phyloP scores from a whole-genome alignment of 1,140 invertebrate genomes.

The Gonioctena quinquepunctata region DNA sequence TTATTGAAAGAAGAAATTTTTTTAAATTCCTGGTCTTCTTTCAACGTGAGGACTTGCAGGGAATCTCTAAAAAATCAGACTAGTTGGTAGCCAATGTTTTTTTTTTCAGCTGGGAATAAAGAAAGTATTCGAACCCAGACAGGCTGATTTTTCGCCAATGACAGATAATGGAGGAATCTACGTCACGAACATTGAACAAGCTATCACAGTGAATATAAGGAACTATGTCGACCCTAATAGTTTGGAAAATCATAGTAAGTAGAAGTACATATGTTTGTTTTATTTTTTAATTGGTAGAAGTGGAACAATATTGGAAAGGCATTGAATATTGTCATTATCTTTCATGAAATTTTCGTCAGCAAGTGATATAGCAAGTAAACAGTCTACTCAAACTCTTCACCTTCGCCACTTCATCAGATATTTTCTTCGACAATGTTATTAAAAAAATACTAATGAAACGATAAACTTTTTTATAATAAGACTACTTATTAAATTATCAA shows the following conservation, averaged over 20 bases:
- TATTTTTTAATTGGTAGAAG: too few relatives aligned
- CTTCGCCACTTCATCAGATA: too few relatives aligned
- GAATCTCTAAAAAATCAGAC: neutral
- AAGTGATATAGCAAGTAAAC: too few relatives aligned
- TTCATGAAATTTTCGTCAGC: too few relatives aligned
- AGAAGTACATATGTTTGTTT: too few relatives aligned
- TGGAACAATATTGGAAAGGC: too few relatives aligned
- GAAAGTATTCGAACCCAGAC: slow-evolving; percentile 76
- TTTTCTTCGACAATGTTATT: too few relatives aligned
- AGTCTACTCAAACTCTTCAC: too few relatives aligned
- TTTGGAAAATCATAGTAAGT: slow-evolving; percentile 62
- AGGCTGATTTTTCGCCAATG: slow-evolving; percentile 76
- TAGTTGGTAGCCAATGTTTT: neutral
- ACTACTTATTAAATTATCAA: too few relatives aligned
- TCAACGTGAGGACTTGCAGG: neutral
- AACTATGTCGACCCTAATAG: slow-evolving; percentile 67
- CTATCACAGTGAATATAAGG: slow-evolving; percentile 76
- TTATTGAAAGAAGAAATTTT: neutral
- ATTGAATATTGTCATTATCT: too few relatives aligned
- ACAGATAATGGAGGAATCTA: slow-evolving; percentile 73
- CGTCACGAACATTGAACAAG: slow-evolving; percentile 80
- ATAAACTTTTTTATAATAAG: too few relatives aligned
- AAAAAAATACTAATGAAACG: too few relatives aligned
- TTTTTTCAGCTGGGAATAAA: slow-evolving; percentile 69
- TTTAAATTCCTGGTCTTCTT: neutral